phyloP scores from a whole-genome alignment of 2,113 vertebrate genomes.

The Cryptoleucopteryx plumbea region DNA sequence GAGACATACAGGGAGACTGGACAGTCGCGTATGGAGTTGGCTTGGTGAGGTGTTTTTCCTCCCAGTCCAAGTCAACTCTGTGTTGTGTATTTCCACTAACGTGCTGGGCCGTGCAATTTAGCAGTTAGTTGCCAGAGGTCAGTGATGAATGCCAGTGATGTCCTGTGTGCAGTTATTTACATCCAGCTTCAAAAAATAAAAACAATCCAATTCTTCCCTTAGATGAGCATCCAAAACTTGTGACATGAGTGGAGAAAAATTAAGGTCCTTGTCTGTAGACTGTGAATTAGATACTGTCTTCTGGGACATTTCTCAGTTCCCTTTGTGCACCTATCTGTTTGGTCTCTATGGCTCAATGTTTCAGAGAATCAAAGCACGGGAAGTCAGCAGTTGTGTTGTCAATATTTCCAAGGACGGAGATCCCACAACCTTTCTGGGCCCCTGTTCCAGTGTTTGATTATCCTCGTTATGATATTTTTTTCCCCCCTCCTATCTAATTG shows the following conservation, averaged over 20 bases:
- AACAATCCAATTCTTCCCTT: background rate
- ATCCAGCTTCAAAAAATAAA: background rate
- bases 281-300: background rate
- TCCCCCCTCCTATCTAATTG: background rate
- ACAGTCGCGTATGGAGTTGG: background rate
- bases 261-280: background rate
- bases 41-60: background rate
- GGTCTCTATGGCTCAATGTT: background rate
- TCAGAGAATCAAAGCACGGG: background rate
- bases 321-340: background rate
- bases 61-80: background rate
- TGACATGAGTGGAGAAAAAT: background rate
- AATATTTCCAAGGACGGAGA: background rate
- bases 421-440: background rate
- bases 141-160: background rate
- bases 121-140: background rate
- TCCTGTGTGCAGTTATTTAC: background rate
- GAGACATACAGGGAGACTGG: background rate
- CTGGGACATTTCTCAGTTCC: background rate
- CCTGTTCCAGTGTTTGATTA: background rate
- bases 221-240: background rate
- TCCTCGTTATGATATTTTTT: fast-evolving
- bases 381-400: background rate
- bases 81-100: background rate
- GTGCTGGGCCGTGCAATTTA: background rate